Percentiles rank a stretch among this genome's conserved stretches.
Evolutionary conservation across 2,888 invertebrate species (phyloP).

Genomic region (Calephelis perditalis): DNA sequence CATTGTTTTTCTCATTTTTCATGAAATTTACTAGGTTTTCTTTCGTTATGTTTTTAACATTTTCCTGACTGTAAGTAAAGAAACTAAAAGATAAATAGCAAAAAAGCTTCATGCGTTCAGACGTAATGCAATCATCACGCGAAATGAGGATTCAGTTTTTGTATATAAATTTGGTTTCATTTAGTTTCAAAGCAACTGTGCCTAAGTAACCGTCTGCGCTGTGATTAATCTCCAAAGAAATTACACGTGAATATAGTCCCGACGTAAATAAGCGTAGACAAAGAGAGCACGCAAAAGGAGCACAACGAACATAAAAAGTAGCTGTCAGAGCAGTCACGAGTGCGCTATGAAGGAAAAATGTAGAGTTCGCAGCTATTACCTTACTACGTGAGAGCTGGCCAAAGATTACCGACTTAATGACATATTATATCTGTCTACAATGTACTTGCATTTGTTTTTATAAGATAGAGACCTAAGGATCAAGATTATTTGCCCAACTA

Average conservation of each 20-base stretch:
- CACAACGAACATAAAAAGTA: conserved; percentile 64
- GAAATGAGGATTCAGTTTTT: too few relatives aligned
- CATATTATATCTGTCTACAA: not conserved
- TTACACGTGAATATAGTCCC: conserved; percentile 44
- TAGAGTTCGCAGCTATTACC: conserved; percentile 9
- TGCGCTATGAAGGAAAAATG: conserved; percentile 50
- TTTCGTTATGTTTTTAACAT: too few relatives aligned
- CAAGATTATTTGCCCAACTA: too few relatives aligned
- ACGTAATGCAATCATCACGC: too few relatives aligned
- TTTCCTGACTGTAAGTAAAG: too few relatives aligned
- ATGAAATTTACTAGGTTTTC: too few relatives aligned
- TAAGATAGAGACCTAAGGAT: not conserved
- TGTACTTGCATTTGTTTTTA: not conserved
- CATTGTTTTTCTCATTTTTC: too few relatives aligned
- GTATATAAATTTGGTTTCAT: too few relatives aligned
- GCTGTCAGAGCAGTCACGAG: conserved; percentile 74
- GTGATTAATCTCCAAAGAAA: not conserved
- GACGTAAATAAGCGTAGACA: conserved; percentile 73
- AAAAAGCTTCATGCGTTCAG: too few relatives aligned
- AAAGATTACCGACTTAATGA: conserved; percentile 12
- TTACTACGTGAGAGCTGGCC: conserved; percentile 2
- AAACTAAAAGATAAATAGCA: too few relatives aligned
- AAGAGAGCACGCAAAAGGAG: conserved; percentile 65
- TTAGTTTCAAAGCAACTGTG: conserved; percentile 10
- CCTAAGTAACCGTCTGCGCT: conserved; percentile 33